Evolutionary conservation across 1,140 invertebrate species (phyloP).

Genomic region (Coenobita brevimanus): DNA sequence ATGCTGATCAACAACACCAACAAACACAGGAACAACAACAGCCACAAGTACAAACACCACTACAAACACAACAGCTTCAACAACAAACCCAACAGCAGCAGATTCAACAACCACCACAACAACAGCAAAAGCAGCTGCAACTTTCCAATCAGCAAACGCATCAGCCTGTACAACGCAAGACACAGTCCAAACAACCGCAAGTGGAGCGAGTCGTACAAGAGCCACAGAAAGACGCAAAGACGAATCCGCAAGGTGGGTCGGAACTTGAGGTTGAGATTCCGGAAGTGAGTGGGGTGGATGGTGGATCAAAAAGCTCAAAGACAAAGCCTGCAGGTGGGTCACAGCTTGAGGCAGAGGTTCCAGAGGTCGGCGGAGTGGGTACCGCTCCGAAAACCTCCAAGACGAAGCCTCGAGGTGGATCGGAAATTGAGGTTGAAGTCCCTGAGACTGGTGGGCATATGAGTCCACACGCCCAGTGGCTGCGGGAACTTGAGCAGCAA

Average conservation of each 20-base stretch:
- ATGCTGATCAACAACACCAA: not conserved
- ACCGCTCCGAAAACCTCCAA: too few relatives aligned
- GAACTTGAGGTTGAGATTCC: too few relatives aligned
- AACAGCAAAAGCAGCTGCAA: not conserved
- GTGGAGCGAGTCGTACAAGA: not conserved
- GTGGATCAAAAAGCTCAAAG: not conserved
- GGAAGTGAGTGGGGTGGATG: too few relatives aligned
- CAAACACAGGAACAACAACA: not conserved
- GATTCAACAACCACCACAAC: not conserved
- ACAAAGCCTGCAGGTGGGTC: not conserved
- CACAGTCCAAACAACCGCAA: not conserved
- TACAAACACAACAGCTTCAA: not conserved
- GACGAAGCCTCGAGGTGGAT: too few relatives aligned
- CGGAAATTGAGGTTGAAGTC: too few relatives aligned
- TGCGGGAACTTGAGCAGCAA: not conserved
- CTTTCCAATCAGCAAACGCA: not conserved
- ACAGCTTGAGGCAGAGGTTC: too few relatives aligned
- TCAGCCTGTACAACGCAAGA: slow-evolving; percentile 11
- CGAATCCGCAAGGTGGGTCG: not conserved
- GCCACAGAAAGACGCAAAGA: not conserved
- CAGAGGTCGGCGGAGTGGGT: too few relatives aligned
- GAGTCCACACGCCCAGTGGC: slow-evolving; percentile 22
- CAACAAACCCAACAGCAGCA: not conserved
- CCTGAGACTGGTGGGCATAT: too few relatives aligned
- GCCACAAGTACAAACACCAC: slow-evolving; percentile 9